Evolutionary conservation across 2,797 vertebrate genomes (phyloP), one percentile per base, ranked within the genome.

Genomic region (Diplodus puntazzo): DNA sequence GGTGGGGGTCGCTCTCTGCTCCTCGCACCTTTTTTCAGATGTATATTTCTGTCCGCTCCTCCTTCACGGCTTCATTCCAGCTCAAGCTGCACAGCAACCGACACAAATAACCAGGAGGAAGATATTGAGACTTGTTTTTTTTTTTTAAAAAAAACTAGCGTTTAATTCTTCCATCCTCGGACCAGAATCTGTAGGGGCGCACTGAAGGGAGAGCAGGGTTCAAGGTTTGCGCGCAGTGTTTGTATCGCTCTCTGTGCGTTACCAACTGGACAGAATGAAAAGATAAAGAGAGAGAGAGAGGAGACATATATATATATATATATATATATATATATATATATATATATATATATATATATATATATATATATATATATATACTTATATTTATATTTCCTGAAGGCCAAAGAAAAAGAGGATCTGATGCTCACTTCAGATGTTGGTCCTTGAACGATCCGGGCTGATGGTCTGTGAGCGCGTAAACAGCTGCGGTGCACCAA

Each of bases 371-470:
- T 4, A 30, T 30, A 30, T 4, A 30, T 30, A 30, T 30, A 30
- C 5, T 2, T 27, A 27, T 27, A 30, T 30, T 4, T 30, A 79
- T 66, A 60, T 76, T 87, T 82, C 42, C 72, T 82, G 73, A 88
- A 85, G 85, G 86, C 81, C 83, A 76, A 74, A 73, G 5, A 59
- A 83, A 79, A 89, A 88, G 81, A 43, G 45, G 64, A 43, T 34
- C 48, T 1, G 75, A 84, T 86, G 84, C 78, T 88, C 59, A 81
- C 82, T 91, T 87, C 66, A 84, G 43, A 83, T 69, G 52, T 60
- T 60, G 77, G 78, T 86, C 88, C 89, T 92, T 93, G 90, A 63
- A 59, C 83, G 73, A 21, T 49, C 21, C 25, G 49, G 73, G 30
- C 70, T 79, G 54, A n/a, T 69, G 42, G 62, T 21, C 39, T 80